Evolutionary conservation across 1,140 invertebrate species (phyloP).

Genomic region (Achatina immaculata): DNA sequence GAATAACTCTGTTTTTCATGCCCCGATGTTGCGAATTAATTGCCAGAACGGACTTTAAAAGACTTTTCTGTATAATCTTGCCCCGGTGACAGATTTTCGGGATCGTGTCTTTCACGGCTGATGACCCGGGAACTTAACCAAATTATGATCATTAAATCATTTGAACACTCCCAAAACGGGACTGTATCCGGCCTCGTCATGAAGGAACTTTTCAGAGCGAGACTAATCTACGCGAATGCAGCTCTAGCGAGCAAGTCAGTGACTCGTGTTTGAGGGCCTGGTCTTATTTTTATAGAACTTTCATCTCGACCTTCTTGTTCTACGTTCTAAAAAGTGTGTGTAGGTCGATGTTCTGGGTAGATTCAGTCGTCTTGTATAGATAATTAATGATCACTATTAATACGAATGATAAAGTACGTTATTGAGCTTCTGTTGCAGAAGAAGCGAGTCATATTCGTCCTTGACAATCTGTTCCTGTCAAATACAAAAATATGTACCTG

Average conservation of each 20-base stretch:
- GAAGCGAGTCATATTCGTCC: too few relatives aligned
- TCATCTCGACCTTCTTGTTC: too few relatives aligned
- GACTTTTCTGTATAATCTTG: not conserved
- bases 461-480: too few relatives aligned
- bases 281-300: too few relatives aligned
- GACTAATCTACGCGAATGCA: not conserved
- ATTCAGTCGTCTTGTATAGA: too few relatives aligned
- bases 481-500: too few relatives aligned
- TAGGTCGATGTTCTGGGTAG: too few relatives aligned
- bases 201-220: not conserved
- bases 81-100: not conserved
- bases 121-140: not conserved
- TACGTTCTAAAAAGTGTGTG: too few relatives aligned
- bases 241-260: not conserved
- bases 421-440: too few relatives aligned
- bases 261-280: too few relatives aligned
- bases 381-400: too few relatives aligned
- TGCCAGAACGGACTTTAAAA: constrained; percentile 1
- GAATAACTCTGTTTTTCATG: not conserved
- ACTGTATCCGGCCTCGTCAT: not conserved
- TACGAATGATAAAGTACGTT: too few relatives aligned
- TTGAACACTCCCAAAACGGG: not conserved
- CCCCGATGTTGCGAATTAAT: constrained; percentile 1
- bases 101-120: not conserved
- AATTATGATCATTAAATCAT: constrained; percentile 5